phyloP scores from a whole-genome alignment of 1,140 invertebrate species.

The Drosophila busckii region DNA sequence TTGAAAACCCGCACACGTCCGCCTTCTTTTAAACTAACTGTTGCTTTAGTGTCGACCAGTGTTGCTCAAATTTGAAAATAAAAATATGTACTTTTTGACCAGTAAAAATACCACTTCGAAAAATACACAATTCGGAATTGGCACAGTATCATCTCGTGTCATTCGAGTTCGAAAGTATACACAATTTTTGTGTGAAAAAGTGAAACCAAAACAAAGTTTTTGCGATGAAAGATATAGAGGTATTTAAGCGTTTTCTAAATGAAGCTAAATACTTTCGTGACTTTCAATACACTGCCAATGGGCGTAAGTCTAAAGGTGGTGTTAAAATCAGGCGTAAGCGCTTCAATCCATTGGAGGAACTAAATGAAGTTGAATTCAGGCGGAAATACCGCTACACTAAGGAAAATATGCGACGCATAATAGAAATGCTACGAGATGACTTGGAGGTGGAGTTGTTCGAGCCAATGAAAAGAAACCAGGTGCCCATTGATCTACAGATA shows the following conservation, averaged over 20 bases:
- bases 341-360: conserved; percentile 54
- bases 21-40: too few species aligned
- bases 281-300: conserved; percentile 15
- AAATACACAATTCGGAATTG: too few species aligned
- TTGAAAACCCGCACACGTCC: too few species aligned
- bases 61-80: too few species aligned
- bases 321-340: conserved; percentile 24
- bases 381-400: conserved; percentile 62
- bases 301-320: background rate
- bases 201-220: background rate
- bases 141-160: too few species aligned
- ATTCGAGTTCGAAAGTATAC: too few species aligned
- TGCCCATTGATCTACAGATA: conserved; percentile 64
- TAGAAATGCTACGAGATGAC: conserved; percentile 67
- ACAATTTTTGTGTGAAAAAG: background rate
- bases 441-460: conserved; percentile 57
- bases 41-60: background rate
- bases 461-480: conserved; percentile 51
- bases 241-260: conserved; percentile 35
- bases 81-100: too few species aligned
- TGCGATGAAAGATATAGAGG: conserved; percentile 41
- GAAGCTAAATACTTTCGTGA: conserved; percentile 43
- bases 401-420: conserved; percentile 57
- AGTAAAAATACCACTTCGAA: too few species aligned
- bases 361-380: conserved; percentile 60